Evolutionary conservation across 2,113 vertebrate species (phyloP).

Genomic region (Trematomus loennbergii): DNA sequence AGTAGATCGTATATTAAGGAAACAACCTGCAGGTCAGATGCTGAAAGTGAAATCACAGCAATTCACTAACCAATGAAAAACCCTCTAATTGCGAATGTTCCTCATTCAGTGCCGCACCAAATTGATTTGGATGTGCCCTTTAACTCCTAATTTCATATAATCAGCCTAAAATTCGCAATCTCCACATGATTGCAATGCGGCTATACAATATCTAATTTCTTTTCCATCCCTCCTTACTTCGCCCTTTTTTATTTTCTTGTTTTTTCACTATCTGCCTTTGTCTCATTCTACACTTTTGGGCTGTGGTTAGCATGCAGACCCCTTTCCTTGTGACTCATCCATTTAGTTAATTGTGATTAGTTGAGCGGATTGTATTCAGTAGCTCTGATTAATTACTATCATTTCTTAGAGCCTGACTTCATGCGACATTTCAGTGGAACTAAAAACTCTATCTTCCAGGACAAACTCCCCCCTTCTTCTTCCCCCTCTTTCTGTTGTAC

Average conservation of each 20-base stretch:
- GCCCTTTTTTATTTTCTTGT: conserved; percentile 39
- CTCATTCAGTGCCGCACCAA: conserved; percentile 44
- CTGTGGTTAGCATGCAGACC: conserved; percentile 45
- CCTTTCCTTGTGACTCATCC: conserved; percentile 58
- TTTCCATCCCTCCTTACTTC: conserved; percentile 20
- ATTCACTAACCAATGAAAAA: conserved; percentile 38
- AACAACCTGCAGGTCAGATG: conserved; percentile 43
- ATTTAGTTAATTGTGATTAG: conserved; percentile 80
- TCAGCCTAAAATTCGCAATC: conserved; percentile 73
- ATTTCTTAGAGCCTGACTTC: conserved; percentile 76
- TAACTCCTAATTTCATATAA: conserved; percentile 74
- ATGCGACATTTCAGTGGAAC: conserved; percentile 64
- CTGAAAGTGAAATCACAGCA: conserved; percentile 40
- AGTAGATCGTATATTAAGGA: conserved; percentile 16
- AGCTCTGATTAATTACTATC: conserved; percentile 82
- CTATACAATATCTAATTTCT: conserved; percentile 62
- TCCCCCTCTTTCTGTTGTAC: conserved; percentile 1
- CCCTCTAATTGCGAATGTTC: conserved; percentile 50
- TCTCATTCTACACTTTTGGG: conserved; percentile 19
- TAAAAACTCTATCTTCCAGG: conserved; percentile 44
- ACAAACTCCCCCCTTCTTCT: background rate
- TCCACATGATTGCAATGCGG: conserved; percentile 63
- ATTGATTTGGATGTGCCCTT: conserved; percentile 76
- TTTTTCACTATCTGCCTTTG: conserved; percentile 11
- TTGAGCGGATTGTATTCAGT: conserved; percentile 74